phyloP scores from a whole-genome alignment of 1,140 invertebrate genomes.

The Pectinophora gossypiella region DNA sequence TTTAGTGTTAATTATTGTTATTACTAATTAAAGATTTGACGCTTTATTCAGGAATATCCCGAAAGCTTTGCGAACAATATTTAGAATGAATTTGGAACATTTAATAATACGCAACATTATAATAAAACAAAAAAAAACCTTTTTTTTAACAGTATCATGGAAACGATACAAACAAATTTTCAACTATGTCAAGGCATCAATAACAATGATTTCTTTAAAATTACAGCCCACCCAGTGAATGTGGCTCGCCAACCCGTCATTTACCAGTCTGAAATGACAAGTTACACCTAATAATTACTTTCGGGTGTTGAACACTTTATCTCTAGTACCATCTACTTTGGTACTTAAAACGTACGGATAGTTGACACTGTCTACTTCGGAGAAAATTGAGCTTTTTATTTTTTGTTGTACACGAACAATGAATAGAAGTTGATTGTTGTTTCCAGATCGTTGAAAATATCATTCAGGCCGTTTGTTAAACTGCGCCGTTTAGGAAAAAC shows the following conservation, averaged over 20 bases:
- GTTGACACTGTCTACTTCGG: neutral
- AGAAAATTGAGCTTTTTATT: neutral
- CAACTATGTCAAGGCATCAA: no score
- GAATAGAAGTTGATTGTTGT: neutral
- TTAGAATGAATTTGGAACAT: no score
- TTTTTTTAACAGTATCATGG: neutral
- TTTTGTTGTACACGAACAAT: neutral
- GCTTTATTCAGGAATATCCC: no score
- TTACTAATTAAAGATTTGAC: no score
- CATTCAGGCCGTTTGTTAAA: neutral
- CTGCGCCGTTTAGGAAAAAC: neutral
- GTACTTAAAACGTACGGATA: neutral
- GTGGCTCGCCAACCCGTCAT: neutral
- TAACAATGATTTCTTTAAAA: neutral
- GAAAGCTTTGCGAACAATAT: no score
- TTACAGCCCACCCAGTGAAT: neutral
- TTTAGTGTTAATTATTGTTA: no score
- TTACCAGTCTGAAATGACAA: neutral
- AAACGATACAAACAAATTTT: neutral
- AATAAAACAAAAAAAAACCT: no score
- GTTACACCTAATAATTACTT: neutral
- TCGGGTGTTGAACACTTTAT: neutral
- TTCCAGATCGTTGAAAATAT: neutral
- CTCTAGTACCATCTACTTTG: neutral
- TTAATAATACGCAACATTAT: no score